Percentiles rank a stretch among this genome's conserved stretches.
Conservation (phyloP, 1,140 invertebrate genomes). For the Solenopsis fugax region DNA sequence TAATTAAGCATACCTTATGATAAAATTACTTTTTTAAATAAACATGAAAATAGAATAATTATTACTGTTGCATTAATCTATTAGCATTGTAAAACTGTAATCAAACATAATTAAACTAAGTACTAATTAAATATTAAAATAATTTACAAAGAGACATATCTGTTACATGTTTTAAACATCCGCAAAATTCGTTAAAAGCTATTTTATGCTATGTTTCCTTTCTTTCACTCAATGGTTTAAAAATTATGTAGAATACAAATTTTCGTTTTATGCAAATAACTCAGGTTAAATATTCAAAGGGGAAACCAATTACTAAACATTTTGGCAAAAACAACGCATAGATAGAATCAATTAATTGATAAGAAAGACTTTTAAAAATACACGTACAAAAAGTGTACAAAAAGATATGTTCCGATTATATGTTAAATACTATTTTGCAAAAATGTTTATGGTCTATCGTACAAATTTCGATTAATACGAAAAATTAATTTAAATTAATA, state of each 20-base stretch:
- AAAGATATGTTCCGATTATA: background rate
- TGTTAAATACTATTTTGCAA: background rate
- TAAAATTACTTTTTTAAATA: background rate
- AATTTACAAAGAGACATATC: background rate
- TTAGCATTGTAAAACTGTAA: slow-evolving; percentile 6
- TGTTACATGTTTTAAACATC: background rate
- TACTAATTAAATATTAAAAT: slow-evolving; percentile 6
- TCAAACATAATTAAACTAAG: background rate
- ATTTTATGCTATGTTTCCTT: background rate
- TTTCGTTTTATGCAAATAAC: slow-evolving; percentile 38
- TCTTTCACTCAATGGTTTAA: background rate
- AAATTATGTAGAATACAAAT: slow-evolving; percentile 30
- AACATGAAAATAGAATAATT: background rate
- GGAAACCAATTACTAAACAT: slow-evolving; percentile 32
- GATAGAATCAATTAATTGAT: slow-evolving; percentile 36
- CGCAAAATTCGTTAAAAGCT: background rate
- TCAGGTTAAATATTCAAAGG: slow-evolving; percentile 37
- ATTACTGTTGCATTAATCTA: background rate
- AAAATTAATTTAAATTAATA: background rate
- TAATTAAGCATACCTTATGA: background rate
- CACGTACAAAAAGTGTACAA: too few species aligned
- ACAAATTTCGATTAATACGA: background rate
- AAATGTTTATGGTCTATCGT: background rate
- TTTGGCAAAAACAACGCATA: slow-evolving; percentile 17
- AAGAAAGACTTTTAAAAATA: slow-evolving; percentile 36